These are phyloP conservation scores for Solea solea DNA, from an alignment of 2,113 vertebrate species.

Conservation along the genomic window DNA sequence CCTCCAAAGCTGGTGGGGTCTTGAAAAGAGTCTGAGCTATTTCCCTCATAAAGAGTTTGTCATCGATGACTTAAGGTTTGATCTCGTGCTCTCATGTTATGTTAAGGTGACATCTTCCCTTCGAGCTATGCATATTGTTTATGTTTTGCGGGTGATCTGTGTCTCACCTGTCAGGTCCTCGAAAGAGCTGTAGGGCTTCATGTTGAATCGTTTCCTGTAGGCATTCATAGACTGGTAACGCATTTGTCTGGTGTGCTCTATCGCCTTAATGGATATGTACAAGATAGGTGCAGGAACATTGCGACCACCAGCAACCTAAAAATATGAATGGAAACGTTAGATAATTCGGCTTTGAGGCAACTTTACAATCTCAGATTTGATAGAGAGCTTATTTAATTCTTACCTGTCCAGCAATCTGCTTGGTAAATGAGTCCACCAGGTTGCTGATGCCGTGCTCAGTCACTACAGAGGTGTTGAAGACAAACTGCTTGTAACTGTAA, in stretches of 20 bases:
- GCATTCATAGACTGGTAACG: constrained; percentile 93
- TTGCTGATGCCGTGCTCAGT: constrained; percentile 88
- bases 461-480: constrained; percentile 94
- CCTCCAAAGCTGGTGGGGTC: constrained; percentile 11
- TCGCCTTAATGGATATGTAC: constrained; percentile 89
- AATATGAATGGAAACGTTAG: constrained; percentile 8
- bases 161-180: constrained; percentile 94
- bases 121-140: background rate
- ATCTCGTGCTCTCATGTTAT: no score
- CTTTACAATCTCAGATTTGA: background rate
- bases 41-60: constrained; percentile 8
- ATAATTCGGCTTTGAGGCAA: background rate
- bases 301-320: constrained; percentile 92
- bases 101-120: background rate
- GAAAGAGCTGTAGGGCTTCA: constrained; percentile 92
- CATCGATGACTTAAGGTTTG: no score
- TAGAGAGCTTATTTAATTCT: constrained; percentile 37
- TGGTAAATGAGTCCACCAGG: constrained; percentile 92
- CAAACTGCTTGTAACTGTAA: constrained; percentile 91
- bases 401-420: constrained; percentile 94
- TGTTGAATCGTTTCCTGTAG: constrained; percentile 91
- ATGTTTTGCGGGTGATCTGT: background rate
- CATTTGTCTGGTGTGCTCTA: constrained; percentile 93
- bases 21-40: background rate
- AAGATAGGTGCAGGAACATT: constrained; percentile 87